Percentiles rank a stretch among this genome's conserved stretches.
Evolutionary conservation across 2,113 vertebrate species (phyloP).

Genomic region (Uria lomvia): DNA sequence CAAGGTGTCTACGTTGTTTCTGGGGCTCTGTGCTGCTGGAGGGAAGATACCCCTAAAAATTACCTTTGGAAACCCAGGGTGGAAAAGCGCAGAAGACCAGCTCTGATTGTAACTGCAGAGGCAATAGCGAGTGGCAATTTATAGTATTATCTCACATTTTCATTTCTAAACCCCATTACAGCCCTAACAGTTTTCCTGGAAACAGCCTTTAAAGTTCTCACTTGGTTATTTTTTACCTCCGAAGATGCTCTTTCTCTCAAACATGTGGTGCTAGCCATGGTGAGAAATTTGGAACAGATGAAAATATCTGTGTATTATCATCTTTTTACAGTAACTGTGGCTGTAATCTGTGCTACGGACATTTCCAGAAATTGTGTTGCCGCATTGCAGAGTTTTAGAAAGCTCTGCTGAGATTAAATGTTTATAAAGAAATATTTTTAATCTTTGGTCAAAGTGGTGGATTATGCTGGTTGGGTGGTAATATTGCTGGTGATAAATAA

Average conservation of each 20-base stretch:
- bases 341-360: background rate
- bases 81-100: background rate
- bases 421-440: background rate
- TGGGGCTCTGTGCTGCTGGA: background rate
- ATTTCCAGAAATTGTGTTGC: background rate
- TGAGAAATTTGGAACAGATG: background rate
- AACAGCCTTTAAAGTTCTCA: background rate
- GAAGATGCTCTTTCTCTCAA: background rate
- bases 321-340: background rate
- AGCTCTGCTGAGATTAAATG: background rate
- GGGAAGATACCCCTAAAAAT: background rate
- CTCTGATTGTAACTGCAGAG: background rate
- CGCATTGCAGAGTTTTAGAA: background rate
- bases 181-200: background rate
- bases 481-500: background rate
- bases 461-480: background rate
- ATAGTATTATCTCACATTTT: background rate
- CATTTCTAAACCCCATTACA: background rate
- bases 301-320: background rate
- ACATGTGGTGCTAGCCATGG: background rate
- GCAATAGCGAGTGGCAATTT: background rate
- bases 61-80: background rate
- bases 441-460: background rate
- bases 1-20: rapidly evolving
- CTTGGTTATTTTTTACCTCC: background rate